These are phyloP conservation scores for Pitangus sulphuratus DNA, from an alignment of 2,797 vertebrate species.

Conservation along the genomic window DNA sequence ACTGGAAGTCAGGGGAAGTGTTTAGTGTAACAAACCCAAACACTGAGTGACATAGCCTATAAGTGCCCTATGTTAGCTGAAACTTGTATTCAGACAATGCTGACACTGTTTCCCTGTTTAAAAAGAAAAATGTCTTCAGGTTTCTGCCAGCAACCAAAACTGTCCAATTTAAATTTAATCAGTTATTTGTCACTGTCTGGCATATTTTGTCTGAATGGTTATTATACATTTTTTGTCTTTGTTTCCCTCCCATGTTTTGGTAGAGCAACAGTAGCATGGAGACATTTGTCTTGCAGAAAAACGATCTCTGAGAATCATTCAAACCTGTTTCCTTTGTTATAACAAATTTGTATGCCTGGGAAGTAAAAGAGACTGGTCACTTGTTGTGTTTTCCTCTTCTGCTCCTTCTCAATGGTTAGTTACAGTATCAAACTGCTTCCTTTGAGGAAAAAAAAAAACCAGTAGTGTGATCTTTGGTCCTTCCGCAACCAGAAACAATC, in stretches of 20 bases:
- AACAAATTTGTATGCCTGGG: neutral
- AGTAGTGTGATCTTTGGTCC: neutral
- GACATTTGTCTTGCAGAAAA: neutral
- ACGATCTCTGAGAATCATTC: neutral
- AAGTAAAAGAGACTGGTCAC: neutral
- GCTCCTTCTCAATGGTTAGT: neutral
- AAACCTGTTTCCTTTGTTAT: neutral
- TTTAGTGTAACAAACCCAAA: neutral
- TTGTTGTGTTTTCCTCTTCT: neutral
- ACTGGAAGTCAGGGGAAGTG: neutral
- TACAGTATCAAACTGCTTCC: neutral
- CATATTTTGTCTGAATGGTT: neutral
- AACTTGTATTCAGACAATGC: neutral
- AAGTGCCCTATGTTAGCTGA: neutral
- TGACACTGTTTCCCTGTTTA: neutral
- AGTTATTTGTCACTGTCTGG: slow-evolving; percentile 52
- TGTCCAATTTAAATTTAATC: slow-evolving; percentile 48
- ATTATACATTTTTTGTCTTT: slow-evolving; percentile 7
- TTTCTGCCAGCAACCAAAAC: neutral
- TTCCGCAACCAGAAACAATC: neutral
- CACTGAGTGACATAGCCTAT: neutral
- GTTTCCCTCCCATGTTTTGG: neutral
- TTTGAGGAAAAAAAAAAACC: neutral
- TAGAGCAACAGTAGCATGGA: neutral
- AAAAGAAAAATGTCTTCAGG: slow-evolving; percentile 11